A percentile compares a stretch with the other conserved stretches of the same genome.
Conservation (phyloP, 2,797 vertebrate species). For the Anabacerthia variegaticeps region DNA sequence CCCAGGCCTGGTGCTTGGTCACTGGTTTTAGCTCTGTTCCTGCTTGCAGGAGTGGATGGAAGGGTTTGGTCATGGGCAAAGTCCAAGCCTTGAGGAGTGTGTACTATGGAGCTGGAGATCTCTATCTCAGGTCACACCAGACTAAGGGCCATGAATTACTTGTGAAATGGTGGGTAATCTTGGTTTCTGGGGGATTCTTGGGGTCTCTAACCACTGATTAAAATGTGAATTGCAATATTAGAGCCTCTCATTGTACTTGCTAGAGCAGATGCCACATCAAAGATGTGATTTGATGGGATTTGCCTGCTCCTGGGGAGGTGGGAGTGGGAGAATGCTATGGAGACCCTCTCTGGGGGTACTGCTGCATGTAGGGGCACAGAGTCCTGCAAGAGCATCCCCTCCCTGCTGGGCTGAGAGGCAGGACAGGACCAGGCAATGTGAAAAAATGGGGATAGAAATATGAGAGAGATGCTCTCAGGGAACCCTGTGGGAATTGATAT, state of each 20-base stretch:
- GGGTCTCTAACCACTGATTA: neutral
- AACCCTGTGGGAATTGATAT: neutral
- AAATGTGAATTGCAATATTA: neutral
- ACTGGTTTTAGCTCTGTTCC: neutral
- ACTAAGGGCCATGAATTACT: neutral
- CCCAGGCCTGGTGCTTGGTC: neutral
- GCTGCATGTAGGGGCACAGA: rapidly evolving
- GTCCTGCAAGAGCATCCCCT: neutral
- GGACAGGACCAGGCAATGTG: neutral
- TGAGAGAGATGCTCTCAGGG: neutral
- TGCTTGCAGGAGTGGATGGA: neutral
- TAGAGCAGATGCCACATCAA: rapidly evolving
- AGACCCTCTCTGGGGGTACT: neutral
- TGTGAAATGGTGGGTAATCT: neutral
- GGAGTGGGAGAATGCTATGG: neutral
- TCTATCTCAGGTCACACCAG: neutral
- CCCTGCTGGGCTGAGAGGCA: neutral
- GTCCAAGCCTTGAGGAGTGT: neutral
- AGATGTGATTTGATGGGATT: neutral
- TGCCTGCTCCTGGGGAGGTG: neutral
- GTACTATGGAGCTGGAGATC: neutral
- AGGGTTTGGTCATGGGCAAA: neutral
- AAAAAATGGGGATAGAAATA: neutral
- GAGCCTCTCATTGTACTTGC: neutral
- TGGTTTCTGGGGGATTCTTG: neutral